Evolutionary conservation across 2,888 invertebrate genomes (phyloP).

Genomic region (Gasteruption jaculator): DNA sequence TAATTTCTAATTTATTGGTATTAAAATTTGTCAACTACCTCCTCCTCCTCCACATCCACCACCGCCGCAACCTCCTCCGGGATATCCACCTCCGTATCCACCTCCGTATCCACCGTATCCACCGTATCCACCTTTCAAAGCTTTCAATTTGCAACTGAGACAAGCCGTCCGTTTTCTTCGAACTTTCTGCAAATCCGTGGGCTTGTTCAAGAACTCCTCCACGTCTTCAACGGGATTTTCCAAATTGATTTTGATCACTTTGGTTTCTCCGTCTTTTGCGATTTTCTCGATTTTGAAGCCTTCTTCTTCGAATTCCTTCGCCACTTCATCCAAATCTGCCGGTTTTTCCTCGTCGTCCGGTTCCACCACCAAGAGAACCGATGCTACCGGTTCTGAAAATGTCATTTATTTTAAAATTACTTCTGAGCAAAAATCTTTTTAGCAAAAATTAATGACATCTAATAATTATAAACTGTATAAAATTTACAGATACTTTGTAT

Average conservation of each 20-base stretch:
- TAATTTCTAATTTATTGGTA: no score
- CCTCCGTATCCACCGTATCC: conserved; percentile 22
- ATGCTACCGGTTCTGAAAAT: conserved; percentile 37
- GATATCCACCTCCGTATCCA: conserved; percentile 18
- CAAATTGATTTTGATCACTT: conserved; percentile 35
- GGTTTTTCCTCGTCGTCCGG: conserved; percentile 35
- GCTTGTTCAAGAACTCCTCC: conserved; percentile 13
- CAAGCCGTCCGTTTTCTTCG: conserved; percentile 38
- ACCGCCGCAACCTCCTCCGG: conserved; percentile 13
- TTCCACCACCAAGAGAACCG: conserved; percentile 38
- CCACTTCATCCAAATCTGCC: conserved; percentile 40
- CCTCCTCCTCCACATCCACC: conserved; percentile 24
- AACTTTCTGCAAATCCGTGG: conserved; percentile 25
- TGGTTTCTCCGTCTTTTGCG: conserved; percentile 31
- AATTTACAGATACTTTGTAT: conserved; percentile 3
- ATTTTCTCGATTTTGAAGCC: conserved; percentile 39
- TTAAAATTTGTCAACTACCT: no score
- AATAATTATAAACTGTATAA: neutral
- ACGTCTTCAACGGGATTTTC: conserved; percentile 18
- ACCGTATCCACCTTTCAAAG: conserved; percentile 17
- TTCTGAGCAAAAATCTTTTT: neutral
- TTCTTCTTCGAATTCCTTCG: conserved; percentile 36
- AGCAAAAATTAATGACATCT: neutral
- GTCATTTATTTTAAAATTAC: no score
- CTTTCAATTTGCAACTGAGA: conserved; percentile 31